Evolutionary conservation across 2,113 vertebrate species (phyloP).

Genomic region (Antechinus flavipes): DNA sequence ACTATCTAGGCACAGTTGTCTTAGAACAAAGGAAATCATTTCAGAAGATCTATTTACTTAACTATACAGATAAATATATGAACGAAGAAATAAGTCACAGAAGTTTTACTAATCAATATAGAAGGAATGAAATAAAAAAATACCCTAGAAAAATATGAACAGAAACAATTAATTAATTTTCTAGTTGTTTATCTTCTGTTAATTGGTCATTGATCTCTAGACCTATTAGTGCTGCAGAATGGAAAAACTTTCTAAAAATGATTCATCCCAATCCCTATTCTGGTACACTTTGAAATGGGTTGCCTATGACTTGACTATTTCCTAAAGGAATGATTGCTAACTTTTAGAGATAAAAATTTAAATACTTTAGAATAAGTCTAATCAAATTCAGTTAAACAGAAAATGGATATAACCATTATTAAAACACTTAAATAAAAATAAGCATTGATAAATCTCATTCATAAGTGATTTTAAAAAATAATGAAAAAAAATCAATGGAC

Average conservation of each 20-base stretch:
- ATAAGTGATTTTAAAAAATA: slow-evolving; percentile 16
- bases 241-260: not conserved
- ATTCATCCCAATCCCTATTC: not conserved
- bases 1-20: not conserved
- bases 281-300: not conserved
- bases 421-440: not conserved
- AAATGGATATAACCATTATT: slow-evolving; percentile 10
- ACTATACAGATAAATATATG: not conserved
- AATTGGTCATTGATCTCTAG: not conserved
- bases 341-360: slow-evolving; percentile 1
- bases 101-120: not conserved
- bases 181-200: slow-evolving; percentile 6
- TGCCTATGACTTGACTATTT: not conserved
- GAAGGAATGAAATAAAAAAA: not conserved
- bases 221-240: not conserved
- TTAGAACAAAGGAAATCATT: not conserved
- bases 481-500: not conserved
- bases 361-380: not conserved
- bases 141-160: not conserved
- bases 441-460: not conserved
- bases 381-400: slow-evolving; percentile 29
- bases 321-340: not conserved
- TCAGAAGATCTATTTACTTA: not conserved
- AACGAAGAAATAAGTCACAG: not conserved
- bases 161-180: slow-evolving; percentile 26